Evolutionary conservation across 2,113 vertebrate species (phyloP).

Genomic region (Garra rufa): DNA sequence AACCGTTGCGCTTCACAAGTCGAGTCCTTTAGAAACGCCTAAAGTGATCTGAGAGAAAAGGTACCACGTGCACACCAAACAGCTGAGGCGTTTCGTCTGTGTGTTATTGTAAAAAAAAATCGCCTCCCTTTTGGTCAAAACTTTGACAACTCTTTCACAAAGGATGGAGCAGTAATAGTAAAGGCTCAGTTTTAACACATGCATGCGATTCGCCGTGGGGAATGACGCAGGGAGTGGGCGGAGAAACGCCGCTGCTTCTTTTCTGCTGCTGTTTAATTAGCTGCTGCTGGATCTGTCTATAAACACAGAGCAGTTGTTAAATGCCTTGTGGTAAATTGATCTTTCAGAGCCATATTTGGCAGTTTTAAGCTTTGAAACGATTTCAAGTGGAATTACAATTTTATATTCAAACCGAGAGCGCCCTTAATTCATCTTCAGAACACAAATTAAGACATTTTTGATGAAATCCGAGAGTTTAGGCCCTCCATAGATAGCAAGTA

Average conservation of each 20-base stretch:
- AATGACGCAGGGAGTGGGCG: constrained; percentile 21
- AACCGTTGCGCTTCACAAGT: neutral
- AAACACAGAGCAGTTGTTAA: constrained; percentile 25
- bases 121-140: neutral
- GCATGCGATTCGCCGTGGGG: constrained; percentile 3
- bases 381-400: neutral
- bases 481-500: no score
- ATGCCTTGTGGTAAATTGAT: neutral
- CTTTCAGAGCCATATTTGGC: neutral
- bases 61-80: neutral
- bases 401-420: neutral
- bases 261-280: constrained; percentile 28
- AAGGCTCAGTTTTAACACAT: constrained; percentile 20
- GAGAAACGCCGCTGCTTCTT: neutral
- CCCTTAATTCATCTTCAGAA: no score
- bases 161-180: neutral
- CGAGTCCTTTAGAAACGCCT: neutral
- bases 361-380: neutral
- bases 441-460: no score
- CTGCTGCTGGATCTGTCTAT: constrained; percentile 10
- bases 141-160: constrained; percentile 48
- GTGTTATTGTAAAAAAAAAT: neutral
- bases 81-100: neutral
- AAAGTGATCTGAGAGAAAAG: neutral
- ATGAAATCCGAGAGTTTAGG: no score